Percentiles rank a stretch among this genome's conserved stretches.
These are phyloP conservation scores for Onychomys arenicola DNA, from an alignment of 2,797 vertebrate genomes.

Conservation along the genomic window DNA sequence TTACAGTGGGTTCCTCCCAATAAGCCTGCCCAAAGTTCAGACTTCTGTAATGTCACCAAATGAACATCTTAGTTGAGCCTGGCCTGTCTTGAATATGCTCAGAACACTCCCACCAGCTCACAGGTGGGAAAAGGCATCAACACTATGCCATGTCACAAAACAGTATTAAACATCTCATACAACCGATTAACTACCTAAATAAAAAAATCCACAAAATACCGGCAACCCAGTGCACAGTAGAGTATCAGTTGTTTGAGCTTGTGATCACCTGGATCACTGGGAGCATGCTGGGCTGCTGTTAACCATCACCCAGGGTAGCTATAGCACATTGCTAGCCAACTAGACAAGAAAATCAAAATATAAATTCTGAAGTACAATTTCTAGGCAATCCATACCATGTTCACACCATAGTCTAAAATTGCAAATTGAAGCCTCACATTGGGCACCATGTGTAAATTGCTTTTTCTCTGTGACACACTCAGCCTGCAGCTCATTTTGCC, in stretches of 20 bases:
- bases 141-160: not conserved
- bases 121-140: not conserved
- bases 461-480: not conserved
- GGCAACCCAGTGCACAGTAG: not conserved
- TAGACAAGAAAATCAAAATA: not conserved
- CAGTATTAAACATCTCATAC: not conserved
- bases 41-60: not conserved
- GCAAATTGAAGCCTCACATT: not conserved
- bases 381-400: not conserved
- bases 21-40: not conserved
- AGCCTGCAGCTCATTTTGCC: not conserved
- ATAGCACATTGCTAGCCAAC: not conserved
- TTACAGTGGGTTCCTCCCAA: no score
- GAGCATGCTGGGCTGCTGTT: not conserved
- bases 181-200: not conserved
- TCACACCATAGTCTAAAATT: not conserved
- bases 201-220: not conserved
- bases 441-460: not conserved
- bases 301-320: no score
- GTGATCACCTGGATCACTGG: fast-evolving
- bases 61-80: not conserved
- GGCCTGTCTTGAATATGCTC: not conserved
- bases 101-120: not conserved
- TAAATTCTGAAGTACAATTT: not conserved
- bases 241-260: fast-evolving